Evolutionary conservation across 2,797 vertebrate species (phyloP), one percentile per base, ranked within the genome.

Genomic region (Erethizon dorsatum): DNA sequence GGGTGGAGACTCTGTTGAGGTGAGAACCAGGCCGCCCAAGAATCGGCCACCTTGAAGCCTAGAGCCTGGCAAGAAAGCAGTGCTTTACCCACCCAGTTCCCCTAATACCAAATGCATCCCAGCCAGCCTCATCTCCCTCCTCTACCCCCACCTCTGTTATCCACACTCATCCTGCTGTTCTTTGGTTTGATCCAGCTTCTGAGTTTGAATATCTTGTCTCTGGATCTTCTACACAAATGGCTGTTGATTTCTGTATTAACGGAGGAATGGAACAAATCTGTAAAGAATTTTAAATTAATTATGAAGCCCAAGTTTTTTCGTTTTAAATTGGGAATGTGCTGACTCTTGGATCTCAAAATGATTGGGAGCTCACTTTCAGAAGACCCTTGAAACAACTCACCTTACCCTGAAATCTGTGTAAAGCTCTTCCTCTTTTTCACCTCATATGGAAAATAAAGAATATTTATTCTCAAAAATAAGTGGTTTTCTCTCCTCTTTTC

Each of bases 371-470:
- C 45, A 82, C 15, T 67, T 95, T 24, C 26, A 73, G 31, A 52
- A 88, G 78, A 28, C 28, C 61, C 90, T 79, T 65, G 31, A 82
- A 65, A 37, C 10, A n/a, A 18, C 5, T 56, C 37, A 26, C 31
- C 59, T 37, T 73, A 0, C 26, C 22, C 59, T 87, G 52, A 89
- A 75, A 47, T 88, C 69, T 45, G 50, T 63, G 37, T 77, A 92
- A 90, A 75, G 18, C 61, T 37, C 56, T 88, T 90, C 54, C n/a
- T 84, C 67, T 47, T 71, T 18, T 61, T 84, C 33, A 37, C 61
- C 17, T 89, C 57, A 57, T 61, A 54, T 26, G 59, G 31, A 7
- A 8, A 94, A 90, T 94, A 96, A 95, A 92, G 47, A 65, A 33
- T 56, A 84, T 57, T 85, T 79, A 67, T 24, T 91, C 54, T 71